Evolutionary conservation across 2,797 vertebrate species (phyloP).

Genomic region (Gambelia wislizenii): DNA sequence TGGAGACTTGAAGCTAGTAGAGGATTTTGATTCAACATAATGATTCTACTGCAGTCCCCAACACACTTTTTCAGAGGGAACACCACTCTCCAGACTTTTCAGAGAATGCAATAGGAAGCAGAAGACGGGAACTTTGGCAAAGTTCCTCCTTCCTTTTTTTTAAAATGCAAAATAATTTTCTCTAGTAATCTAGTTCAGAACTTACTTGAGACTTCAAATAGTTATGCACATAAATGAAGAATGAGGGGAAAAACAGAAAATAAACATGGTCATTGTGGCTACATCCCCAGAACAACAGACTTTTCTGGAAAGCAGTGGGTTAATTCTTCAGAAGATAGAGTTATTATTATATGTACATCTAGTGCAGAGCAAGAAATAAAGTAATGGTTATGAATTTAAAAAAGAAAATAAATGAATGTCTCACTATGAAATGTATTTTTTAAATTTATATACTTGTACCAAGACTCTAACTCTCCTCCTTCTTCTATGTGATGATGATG

Average conservation of each 20-base stretch:
- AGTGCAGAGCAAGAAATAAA: neutral
- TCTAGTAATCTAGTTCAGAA: neutral
- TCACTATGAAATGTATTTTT: no score
- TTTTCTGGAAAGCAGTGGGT: constrained; percentile 40
- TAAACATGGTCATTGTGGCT: neutral
- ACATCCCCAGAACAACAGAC: constrained; percentile 9
- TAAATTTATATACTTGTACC: no score
- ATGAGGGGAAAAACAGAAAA: neutral
- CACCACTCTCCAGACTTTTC: neutral
- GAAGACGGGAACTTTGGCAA: neutral
- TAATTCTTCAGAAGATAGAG: neutral
- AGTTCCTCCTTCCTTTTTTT: no score
- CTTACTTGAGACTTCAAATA: neutral
- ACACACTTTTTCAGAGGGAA: neutral
- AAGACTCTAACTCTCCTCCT: no score
- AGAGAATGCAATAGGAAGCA: neutral
- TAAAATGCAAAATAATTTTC: neutral
- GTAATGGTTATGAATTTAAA: neutral
- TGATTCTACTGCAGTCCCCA: neutral
- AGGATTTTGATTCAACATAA: neutral
- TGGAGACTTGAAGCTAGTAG: neutral
- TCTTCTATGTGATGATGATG: no score
- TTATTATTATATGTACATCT: neutral
- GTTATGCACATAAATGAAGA: neutral
- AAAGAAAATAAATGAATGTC: neutral